phyloP scores from a whole-genome alignment of 2,888 invertebrate species.

The Pristionchus exspectatus region DNA sequence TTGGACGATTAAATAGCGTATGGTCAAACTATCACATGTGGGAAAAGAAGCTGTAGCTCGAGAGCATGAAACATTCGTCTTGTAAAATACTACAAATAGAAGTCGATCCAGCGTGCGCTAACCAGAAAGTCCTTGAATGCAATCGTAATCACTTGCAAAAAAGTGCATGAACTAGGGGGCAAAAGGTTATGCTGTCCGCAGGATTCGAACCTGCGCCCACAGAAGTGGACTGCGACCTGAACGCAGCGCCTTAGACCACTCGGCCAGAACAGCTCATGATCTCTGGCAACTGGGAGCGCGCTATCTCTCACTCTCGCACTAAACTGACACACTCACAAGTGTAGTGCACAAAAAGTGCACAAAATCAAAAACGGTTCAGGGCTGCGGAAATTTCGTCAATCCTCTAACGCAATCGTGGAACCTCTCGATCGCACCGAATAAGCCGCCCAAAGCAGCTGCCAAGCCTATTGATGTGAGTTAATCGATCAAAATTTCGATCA shows the following conservation, averaged over 20 bases:
- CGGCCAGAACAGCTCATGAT: constrained; percentile 70
- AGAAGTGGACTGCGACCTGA: constrained; percentile 86
- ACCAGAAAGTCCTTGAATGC: too few relatives aligned
- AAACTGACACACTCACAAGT: too few relatives aligned
- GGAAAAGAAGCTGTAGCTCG: too few relatives aligned
- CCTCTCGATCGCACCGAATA: constrained; percentile 67
- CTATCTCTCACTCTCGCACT: too few relatives aligned
- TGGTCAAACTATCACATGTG: too few relatives aligned
- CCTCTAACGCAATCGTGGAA: constrained; percentile 69
- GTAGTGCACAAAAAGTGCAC: background rate
- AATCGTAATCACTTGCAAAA: background rate
- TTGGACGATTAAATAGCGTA: too few relatives aligned
- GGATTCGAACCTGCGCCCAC: constrained; percentile 74
- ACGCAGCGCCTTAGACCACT: constrained; percentile 92
- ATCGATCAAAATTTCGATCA: background rate
- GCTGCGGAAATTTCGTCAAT: constrained; percentile 69
- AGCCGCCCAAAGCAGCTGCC: constrained; percentile 65
- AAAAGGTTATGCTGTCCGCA: constrained; percentile 62
- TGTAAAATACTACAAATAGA: too few relatives aligned
- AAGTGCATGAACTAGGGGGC: background rate
- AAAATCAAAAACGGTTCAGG: constrained; percentile 32
- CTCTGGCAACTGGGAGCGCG: too few relatives aligned
- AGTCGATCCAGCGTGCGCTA: too few relatives aligned
- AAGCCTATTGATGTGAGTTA: constrained; percentile 58
- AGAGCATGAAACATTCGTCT: too few relatives aligned